A percentile compares a stretch with the other conserved stretches of the same genome.
Evolutionary conservation across 2,113 vertebrate species (phyloP).

Genomic region (Vidua chalybeata): DNA sequence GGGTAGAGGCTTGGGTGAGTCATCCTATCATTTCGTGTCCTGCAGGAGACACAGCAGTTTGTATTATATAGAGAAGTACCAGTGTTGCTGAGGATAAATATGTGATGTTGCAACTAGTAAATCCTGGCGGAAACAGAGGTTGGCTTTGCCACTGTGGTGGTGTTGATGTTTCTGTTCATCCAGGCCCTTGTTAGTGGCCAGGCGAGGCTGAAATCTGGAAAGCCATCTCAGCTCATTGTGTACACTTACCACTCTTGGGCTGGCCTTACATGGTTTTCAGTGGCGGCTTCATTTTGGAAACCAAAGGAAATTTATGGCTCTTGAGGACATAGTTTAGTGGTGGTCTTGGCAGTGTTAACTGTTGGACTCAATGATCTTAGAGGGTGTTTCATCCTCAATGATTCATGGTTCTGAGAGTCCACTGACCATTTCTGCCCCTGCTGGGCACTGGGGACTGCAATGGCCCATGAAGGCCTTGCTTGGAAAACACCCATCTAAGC

Average conservation of each 20-base stretch:
- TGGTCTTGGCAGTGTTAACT: background rate
- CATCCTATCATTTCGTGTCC: rapidly evolving
- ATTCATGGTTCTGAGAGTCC: background rate
- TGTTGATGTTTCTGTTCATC: background rate
- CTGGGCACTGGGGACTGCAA: background rate
- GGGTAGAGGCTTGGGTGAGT: background rate
- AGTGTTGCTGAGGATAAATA: background rate
- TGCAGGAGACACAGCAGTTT: background rate
- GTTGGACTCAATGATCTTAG: background rate
- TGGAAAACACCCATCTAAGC: background rate
- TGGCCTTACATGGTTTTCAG: background rate
- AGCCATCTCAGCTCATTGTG: background rate
- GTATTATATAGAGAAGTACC: background rate
- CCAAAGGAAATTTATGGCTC: background rate
- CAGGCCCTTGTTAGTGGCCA: rapidly evolving
- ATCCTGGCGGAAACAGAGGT: background rate
- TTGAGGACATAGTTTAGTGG: background rate
- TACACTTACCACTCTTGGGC: background rate
- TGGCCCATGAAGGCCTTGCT: background rate
- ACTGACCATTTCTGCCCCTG: background rate
- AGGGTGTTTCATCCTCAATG: background rate
- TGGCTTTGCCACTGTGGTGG: background rate
- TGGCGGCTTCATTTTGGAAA: background rate
- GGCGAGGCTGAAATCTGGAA: background rate
- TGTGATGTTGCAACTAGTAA: background rate